These are phyloP conservation scores for Popillia japonica DNA, from an alignment of 1,140 invertebrate genomes.

Conservation along the genomic window DNA sequence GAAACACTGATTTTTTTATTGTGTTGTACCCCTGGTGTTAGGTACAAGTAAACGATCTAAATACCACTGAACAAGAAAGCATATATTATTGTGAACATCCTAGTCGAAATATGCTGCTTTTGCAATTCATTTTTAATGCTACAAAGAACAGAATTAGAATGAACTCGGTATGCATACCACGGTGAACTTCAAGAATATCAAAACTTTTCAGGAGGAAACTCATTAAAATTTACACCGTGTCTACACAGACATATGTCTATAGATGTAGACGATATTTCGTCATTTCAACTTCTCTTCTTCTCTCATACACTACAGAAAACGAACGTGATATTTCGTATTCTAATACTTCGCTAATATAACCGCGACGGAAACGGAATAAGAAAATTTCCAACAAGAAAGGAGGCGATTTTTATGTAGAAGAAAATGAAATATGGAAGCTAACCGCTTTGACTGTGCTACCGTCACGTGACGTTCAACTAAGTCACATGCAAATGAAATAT, in stretches of 20 bases:
- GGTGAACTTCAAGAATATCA: background rate
- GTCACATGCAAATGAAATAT: conserved; percentile 43
- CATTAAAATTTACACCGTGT: conserved; percentile 6
- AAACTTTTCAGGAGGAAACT: background rate
- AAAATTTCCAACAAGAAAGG: conserved; percentile 4
- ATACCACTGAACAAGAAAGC: too few relatives aligned
- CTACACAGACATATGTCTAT: background rate
- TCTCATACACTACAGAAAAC: background rate
- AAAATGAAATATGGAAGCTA: background rate
- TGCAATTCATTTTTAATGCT: background rate
- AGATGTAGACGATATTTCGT: background rate
- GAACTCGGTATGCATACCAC: background rate
- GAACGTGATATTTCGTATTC: conserved; percentile 14
- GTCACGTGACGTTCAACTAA: conserved; percentile 4
- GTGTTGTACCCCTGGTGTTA: too few relatives aligned
- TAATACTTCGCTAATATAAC: background rate
- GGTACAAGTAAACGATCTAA: too few relatives aligned
- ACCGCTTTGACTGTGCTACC: background rate
- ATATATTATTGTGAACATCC: too few relatives aligned
- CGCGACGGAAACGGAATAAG: background rate
- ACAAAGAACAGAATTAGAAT: background rate
- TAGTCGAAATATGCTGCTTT: too few relatives aligned
- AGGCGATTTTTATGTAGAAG: conserved; percentile 3
- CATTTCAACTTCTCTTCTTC: background rate
- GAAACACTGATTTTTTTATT: too few relatives aligned